A percentile compares a stretch with the other conserved stretches of the same genome.
Evolutionary conservation across 2,113 vertebrate species (phyloP).

Genomic region (Guaruba guarouba): DNA sequence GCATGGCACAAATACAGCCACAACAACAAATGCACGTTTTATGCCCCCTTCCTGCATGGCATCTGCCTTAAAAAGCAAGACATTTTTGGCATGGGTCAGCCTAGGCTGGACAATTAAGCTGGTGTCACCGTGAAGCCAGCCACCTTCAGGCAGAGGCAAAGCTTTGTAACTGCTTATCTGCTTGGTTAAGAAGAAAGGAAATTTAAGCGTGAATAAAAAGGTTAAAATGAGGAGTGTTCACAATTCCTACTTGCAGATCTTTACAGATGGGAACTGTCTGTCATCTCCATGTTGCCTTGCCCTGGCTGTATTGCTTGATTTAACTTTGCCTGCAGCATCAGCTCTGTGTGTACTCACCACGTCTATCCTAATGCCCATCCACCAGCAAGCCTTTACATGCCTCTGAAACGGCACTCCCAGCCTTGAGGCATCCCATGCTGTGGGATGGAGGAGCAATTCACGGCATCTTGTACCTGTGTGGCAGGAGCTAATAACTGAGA

Average conservation of each 20-base stretch:
- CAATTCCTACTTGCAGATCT: background rate
- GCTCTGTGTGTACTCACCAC: background rate
- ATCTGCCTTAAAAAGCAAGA: background rate
- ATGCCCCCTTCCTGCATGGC: background rate
- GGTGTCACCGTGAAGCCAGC: background rate
- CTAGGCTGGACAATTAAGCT: background rate
- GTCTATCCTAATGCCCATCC: background rate
- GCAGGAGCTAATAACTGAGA: background rate
- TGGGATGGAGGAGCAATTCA: background rate
- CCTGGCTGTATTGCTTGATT: background rate
- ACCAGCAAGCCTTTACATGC: background rate
- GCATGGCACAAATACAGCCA: background rate
- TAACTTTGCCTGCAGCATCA: background rate
- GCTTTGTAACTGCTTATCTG: background rate
- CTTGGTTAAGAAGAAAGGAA: background rate
- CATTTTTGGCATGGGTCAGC: background rate
- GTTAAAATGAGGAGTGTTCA: background rate
- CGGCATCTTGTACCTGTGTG: background rate
- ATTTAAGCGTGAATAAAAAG: background rate
- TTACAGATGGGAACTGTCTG: background rate
- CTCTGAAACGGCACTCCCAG: background rate
- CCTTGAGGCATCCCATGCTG: background rate
- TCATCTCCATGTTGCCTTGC: background rate
- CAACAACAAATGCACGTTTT: background rate
- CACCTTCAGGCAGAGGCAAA: background rate